Base-by-base conservation (phyloP, 2,797 vertebrate species). In the Rhinophrynus dorsalis region DNA sequence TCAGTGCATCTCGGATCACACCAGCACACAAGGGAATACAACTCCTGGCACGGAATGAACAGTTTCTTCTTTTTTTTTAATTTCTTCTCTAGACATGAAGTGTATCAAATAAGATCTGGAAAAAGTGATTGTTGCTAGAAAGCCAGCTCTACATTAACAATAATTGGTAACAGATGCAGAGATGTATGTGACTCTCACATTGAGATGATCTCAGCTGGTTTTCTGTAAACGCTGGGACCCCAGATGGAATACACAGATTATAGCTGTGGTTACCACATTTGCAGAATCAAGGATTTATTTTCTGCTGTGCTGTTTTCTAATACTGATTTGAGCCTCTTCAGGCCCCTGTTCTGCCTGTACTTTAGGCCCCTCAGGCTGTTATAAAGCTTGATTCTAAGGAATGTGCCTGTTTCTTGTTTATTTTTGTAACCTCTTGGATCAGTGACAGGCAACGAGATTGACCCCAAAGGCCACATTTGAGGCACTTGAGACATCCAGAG, bases 141-240 rank as follows among this genome's bases (percentile, higher is more conserved):
- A 89, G 84, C 78, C 80, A 77, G 76, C 38, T 81, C 74, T 75
- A 84, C 82, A 81, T 73, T 81, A 81, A 84, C 81, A 83, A 80
- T 90, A 90, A 91, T 86, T 87, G 83, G 84, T 79, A 88, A 84
- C 90, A 91, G 90, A 90, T 90, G 89, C 83, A 79, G 83, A 88
- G 87, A 87, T 85, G 84, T 82, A 85, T 86, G 81, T 74, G 85
- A 81, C 84, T 87, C 85, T 84, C 77, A 84, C 82, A 79, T 89
- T 81, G 76, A 77, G 82, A 88, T 89, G 88, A 90, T 88, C 86
- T 89, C 87, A 89, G 82, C 80, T 80, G 82, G 77, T 81, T 82
- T 56, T 56, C 23, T 62, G 54, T 38, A 11, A 48, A 73, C 79
- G 75, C 75, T 80, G 89, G 81, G 83, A 77, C 78, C 81, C 87